These are phyloP conservation scores for Cheilosia pagana DNA, from an alignment of 2,888 invertebrate genomes.

Conservation along the genomic window DNA sequence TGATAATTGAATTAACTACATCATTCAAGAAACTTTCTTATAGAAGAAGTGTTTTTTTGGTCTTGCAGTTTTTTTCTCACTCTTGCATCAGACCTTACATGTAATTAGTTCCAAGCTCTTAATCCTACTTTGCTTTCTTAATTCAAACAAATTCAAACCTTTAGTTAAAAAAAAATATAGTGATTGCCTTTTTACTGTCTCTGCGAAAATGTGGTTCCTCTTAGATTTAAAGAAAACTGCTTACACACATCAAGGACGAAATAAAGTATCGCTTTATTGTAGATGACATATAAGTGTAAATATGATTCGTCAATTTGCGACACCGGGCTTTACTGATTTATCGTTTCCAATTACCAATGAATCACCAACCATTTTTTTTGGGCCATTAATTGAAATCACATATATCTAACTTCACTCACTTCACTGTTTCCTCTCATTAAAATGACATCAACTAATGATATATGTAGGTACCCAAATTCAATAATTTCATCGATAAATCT, in stretches of 20 bases:
- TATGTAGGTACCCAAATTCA: slow-evolving; percentile 2
- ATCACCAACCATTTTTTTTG: neutral
- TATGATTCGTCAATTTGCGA: neutral
- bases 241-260: neutral
- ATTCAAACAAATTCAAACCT: no score
- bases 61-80: no score
- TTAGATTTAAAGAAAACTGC: no score
- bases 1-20: no score
- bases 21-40: no score
- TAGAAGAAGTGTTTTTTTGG: no score
- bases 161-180: no score
- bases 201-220: no score
- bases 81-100: no score
- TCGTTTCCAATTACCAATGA: neutral
- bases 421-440: neutral
- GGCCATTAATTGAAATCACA: slow-evolving; percentile 15
- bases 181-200: no score
- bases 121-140: no score
- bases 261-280: neutral
- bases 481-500: slow-evolving; percentile 23
- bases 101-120: no score
- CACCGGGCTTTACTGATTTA: neutral
- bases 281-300: neutral
- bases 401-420: neutral
- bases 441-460: slow-evolving; percentile 17